phyloP scores from a whole-genome alignment of 2,113 vertebrate genomes.

The human region GRCh38 chr3:156680001-156680500 shows the following conservation, averaged over 20 bases:
- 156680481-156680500: not conserved
- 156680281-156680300: not conserved
- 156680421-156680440: slow-evolving; percentile 61
- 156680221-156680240: not conserved
- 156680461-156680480: slow-evolving; percentile 43
- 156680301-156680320: slow-evolving; percentile 9
- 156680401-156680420: slow-evolving; percentile 27
- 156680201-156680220: not conserved
- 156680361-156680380: slow-evolving; percentile 26
- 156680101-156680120: slow-evolving; percentile 10
- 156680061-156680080: slow-evolving; percentile 9
- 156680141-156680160: not conserved
- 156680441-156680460: slow-evolving; percentile 52
- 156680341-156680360: slow-evolving; percentile 53
- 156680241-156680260: not conserved
- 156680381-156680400: not conserved
- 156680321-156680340: slow-evolving; percentile 21
- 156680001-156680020: slow-evolving; percentile 19
- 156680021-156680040: slow-evolving; percentile 15
- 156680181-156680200: slow-evolving; percentile 4
- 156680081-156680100: slow-evolving; percentile 32
- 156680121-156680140: not conserved
- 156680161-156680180: slow-evolving; percentile 30
- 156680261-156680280: slow-evolving; percentile 44
- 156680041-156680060: slow-evolving; percentile 25